Evolutionary conservation across 1,140 invertebrate species (phyloP).

Genomic region (Lutraria rhynchaena): DNA sequence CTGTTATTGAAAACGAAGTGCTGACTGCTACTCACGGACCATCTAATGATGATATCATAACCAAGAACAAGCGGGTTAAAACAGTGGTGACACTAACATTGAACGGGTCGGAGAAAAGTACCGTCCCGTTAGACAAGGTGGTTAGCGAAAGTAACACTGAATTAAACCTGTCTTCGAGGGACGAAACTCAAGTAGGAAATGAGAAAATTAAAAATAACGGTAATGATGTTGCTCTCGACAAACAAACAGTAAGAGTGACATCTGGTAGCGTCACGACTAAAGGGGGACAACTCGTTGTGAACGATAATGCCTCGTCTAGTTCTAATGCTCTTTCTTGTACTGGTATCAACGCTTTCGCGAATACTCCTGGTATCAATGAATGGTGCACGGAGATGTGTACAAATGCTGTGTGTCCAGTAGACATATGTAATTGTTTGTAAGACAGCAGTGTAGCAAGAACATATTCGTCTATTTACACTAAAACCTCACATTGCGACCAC

Average conservation of each 20-base stretch:
- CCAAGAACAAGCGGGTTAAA: neutral
- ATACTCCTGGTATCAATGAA: constrained; percentile 10
- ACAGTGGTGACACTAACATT: neutral
- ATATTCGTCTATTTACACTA: too few species aligned
- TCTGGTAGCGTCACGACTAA: neutral
- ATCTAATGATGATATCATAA: neutral
- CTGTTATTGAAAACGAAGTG: neutral
- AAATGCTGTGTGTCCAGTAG: constrained; percentile 12
- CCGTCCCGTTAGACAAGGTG: too few species aligned
- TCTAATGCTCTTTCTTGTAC: neutral
- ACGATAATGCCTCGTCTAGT: neutral
- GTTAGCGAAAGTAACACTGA: too few species aligned
- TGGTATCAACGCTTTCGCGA: constrained; percentile 25
- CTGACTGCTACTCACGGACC: neutral
- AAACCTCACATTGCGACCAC: too few species aligned
- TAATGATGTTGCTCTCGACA: neutral
- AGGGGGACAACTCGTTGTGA: neutral
- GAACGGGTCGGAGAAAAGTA: too few species aligned
- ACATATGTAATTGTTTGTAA: constrained; percentile 15
- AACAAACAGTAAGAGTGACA: neutral
- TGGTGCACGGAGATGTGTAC: constrained; percentile 6
- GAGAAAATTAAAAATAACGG: neutral
- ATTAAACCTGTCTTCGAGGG: neutral
- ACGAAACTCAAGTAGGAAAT: neutral
- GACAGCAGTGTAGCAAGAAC: neutral